Conservation (phyloP, 2,888 invertebrate genomes). For the Oxytorus armatus region DNA sequence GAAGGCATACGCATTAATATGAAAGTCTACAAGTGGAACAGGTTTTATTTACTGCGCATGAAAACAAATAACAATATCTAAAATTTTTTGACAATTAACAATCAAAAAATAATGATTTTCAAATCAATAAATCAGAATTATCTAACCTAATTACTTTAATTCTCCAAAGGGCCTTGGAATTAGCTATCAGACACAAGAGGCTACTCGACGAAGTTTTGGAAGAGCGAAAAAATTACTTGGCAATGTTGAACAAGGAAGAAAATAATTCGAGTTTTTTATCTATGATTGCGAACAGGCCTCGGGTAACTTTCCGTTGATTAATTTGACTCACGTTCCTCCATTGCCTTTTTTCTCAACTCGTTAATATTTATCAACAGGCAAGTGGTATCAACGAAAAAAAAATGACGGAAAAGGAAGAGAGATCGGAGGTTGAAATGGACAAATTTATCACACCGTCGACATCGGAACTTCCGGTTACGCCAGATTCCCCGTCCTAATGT, state of each 20-base stretch:
- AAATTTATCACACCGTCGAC: constrained; percentile 40
- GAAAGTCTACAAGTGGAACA: constrained; percentile 90
- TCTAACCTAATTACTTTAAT: too few relatives aligned
- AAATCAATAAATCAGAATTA: too few relatives aligned
- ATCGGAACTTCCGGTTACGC: constrained; percentile 57
- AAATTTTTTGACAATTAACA: too few relatives aligned
- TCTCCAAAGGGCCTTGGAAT: constrained; percentile 88
- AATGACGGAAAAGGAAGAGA: constrained; percentile 39
- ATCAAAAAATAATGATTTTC: too few relatives aligned
- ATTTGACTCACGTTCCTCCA: not conserved
- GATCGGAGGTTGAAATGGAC: constrained; percentile 45
- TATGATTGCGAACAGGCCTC: constrained; percentile 72
- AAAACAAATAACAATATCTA: too few relatives aligned
- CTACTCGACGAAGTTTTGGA: constrained; percentile 91
- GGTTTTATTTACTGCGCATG: constrained; percentile 82
- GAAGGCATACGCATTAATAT: constrained; percentile 90
- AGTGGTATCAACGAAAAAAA: constrained; percentile 41
- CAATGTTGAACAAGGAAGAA: constrained; percentile 86
- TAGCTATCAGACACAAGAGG: constrained; percentile 90
- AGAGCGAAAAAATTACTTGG: constrained; percentile 88
- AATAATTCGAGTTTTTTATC: constrained; percentile 86
- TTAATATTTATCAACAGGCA: constrained; percentile 1
- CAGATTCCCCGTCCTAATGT: constrained; percentile 37
- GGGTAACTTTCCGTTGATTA: constrained; percentile 48
- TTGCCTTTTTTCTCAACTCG: not conserved